A percentile compares a stretch with the other conserved stretches of the same genome.
These are phyloP conservation scores for Hydra vulgaris DNA, from an alignment of 30 jellyfish, hydroid and myxozoan genomes.

Conservation along the genomic window DNA sequence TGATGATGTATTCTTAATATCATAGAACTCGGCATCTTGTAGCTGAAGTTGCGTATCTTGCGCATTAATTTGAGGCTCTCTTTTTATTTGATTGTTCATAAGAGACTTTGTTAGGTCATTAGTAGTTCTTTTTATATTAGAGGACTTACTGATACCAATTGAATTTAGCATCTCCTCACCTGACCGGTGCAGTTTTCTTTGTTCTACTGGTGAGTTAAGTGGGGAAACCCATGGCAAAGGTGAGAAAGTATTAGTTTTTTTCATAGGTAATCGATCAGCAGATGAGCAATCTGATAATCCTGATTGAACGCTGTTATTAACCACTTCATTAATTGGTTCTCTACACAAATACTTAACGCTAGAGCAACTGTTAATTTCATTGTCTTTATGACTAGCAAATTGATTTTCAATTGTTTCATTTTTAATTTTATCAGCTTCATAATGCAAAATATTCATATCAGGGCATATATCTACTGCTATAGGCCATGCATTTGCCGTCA, in stretches of 20 bases:
- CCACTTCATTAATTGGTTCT: too few relatives aligned
- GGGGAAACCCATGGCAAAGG: conserved; percentile 30
- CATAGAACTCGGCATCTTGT: too few relatives aligned
- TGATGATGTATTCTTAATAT: too few relatives aligned
- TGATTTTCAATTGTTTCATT: neutral
- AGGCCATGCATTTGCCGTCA: conserved; percentile 20
- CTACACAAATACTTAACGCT: too few relatives aligned
- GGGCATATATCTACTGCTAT: conserved; percentile 18
- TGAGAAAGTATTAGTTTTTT: neutral
- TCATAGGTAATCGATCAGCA: neutral
- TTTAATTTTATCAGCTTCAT: neutral
- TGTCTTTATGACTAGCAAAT: neutral
- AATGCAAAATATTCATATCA: neutral
- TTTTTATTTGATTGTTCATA: too few relatives aligned
- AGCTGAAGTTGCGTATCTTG: too few relatives aligned
- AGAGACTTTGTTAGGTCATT: too few relatives aligned
- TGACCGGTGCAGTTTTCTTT: neutral
- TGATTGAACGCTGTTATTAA: too few relatives aligned
- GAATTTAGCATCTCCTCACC: conserved; percentile 8
- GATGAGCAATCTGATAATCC: neutral
- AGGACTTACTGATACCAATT: neutral
- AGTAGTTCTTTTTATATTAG: neutral
- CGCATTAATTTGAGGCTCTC: too few relatives aligned
- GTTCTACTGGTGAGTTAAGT: conserved; percentile 8
- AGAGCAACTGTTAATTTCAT: too few relatives aligned